Percentiles rank a stretch among this genome's conserved stretches.
Conservation (phyloP, 2,888 invertebrate genomes). For the Campoplex nolae region DNA sequence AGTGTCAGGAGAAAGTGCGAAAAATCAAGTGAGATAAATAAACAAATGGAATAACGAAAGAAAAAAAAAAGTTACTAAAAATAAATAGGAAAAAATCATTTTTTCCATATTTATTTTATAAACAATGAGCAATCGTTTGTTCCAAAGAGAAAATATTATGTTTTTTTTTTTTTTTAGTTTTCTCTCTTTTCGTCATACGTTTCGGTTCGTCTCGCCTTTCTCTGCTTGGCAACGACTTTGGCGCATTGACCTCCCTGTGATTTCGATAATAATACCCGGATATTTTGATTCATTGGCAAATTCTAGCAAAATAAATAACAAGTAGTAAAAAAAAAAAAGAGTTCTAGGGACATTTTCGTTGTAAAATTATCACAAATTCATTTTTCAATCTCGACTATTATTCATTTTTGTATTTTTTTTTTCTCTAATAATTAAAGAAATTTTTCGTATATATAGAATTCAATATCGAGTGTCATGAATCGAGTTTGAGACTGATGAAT, state of each 20-base stretch:
- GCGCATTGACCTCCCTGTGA: slow-evolving; percentile 9
- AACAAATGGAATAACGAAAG: neutral
- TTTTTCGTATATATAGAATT: neutral
- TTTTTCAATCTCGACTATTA: neutral
- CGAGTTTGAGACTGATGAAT: slow-evolving; percentile 16
- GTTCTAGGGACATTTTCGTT: neutral
- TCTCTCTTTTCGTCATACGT: neutral
- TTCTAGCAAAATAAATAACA: neutral
- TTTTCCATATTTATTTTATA: neutral
- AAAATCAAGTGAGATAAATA: neutral
- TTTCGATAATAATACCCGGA: neutral
- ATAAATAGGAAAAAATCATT: neutral
- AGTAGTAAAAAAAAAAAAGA: neutral
- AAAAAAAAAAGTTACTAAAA: neutral
- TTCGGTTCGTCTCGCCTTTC: neutral
- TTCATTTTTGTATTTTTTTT: neutral
- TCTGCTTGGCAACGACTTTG: neutral
- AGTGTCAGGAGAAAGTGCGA: slow-evolving; percentile 46
- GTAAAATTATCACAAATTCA: neutral
- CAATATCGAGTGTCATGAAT: neutral
- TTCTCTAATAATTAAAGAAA: neutral
- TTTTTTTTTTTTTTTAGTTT: neutral
- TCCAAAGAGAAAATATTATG: neutral
- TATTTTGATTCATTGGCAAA: neutral
- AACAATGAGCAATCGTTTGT: neutral